Evolutionary conservation across 1,140 invertebrate species (phyloP), one percentile per base, ranked within the genome.

Genomic region (Drosophila bocki): DNA sequence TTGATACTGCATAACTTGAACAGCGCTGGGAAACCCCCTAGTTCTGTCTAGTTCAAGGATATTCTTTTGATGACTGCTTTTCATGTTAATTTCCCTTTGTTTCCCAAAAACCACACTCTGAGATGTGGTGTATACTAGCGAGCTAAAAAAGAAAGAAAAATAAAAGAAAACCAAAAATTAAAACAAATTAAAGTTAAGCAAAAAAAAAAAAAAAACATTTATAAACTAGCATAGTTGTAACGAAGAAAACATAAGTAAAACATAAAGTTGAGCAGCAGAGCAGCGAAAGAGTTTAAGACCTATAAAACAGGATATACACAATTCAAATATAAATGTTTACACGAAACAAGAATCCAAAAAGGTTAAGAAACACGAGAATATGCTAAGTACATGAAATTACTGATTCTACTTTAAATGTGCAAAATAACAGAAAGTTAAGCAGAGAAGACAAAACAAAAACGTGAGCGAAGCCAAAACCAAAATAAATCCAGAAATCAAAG

Each of bases 161-260:
- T 59, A 53, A 65, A 76, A 58, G 26, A 13, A 58, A 74, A 68
- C 37, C 51, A 42, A 44, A 48, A 72, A 50, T 8, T 0, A 68
- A 68, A 77, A 77, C 68, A 83, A 88, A 86, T 35, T 88, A 88
- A 41, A 58, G 41, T 80, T 87, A 87, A 80, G 80, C 58, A 26
- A 61, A 70, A 22, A 61, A 78, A 33, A 75, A 77, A 53, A 26
- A 61, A 74, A 22, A 61, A 78, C 39, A 75, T 51, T 72, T 79
- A 62, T 79, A 72, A 79, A 72, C 75, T 79, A 79, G 76, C 67
- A 60, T 79, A 79, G 76, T 65, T 39, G 39, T 78, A 78, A 63
- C 22, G 17, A 63, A 60, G 57, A 63, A 53, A 50, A 50, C 26
- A n/a, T 11, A 32, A 42, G 11, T 15, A 35, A 39, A 51, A 29